phyloP scores from a whole-genome alignment of 2,113 vertebrate species.

The Merops nubicus region DNA sequence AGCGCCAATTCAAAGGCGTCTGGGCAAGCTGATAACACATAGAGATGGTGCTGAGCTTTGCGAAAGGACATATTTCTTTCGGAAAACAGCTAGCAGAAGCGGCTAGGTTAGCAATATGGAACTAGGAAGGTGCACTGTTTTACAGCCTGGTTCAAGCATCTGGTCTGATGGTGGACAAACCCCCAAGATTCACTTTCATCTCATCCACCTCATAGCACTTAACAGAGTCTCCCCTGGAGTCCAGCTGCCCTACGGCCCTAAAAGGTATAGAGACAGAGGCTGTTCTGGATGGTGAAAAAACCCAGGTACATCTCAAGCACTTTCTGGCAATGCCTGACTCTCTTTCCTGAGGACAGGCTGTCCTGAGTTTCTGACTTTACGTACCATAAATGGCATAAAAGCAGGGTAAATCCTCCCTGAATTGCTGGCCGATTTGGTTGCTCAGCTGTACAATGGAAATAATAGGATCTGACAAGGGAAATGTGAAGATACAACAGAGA shows the following conservation, averaged over 20 bases:
- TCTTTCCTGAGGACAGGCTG: background rate
- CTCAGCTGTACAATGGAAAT: constrained; percentile 23
- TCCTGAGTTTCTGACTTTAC: background rate
- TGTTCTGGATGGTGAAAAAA: background rate
- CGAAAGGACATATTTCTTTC: background rate
- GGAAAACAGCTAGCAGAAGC: background rate
- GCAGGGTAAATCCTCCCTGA: background rate
- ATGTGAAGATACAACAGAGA: constrained; percentile 49
- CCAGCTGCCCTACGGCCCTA: background rate
- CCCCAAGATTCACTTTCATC: background rate
- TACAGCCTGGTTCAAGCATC: background rate
- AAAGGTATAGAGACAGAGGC: background rate
- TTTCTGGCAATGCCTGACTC: background rate
- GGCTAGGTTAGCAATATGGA: background rate
- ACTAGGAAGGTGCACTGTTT: background rate
- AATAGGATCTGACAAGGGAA: constrained; percentile 49
- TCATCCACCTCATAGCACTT: background rate
- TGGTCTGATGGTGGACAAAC: background rate
- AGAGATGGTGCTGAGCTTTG: background rate
- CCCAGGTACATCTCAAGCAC: background rate
- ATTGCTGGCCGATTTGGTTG: constrained; percentile 1
- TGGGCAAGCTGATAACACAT: background rate
- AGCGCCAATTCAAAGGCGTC: background rate
- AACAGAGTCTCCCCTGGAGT: background rate
- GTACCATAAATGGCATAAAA: background rate